Conservation (phyloP, 2,113 vertebrate genomes). For the Ciconia maguari region DNA sequence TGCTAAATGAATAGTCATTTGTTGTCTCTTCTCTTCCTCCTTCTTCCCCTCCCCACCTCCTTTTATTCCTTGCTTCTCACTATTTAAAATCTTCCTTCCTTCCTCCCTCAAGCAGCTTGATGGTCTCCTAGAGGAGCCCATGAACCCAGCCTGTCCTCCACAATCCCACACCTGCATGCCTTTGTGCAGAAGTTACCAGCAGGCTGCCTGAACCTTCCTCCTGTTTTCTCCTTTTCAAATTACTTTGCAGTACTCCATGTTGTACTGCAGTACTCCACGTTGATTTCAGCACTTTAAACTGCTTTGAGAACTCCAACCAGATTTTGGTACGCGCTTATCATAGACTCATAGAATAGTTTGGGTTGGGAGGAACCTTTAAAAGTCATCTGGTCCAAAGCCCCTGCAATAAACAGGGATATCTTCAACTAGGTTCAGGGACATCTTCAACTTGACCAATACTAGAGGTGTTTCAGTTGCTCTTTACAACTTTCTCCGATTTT, state of each 20-base stretch:
- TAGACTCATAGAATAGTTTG: not conserved
- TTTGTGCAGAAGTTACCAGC: not conserved
- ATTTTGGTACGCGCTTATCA: not conserved
- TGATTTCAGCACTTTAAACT: not conserved
- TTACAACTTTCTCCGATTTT: not conserved
- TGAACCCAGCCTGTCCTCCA: not conserved
- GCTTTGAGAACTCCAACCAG: not conserved
- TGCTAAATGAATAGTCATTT: not conserved
- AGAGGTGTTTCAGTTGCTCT: not conserved
- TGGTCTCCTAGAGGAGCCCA: not conserved
- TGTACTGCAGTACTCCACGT: no score
- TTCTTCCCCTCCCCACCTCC: not conserved
- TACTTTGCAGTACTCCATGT: no score
- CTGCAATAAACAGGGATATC: not conserved
- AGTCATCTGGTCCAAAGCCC: not conserved
- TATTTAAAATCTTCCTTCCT: not conserved
- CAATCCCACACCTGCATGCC: rapidly evolving
- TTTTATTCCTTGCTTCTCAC: not conserved
- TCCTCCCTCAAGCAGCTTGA: not conserved
- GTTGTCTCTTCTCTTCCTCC: not conserved
- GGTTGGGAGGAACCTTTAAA: not conserved
- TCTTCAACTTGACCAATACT: not conserved
- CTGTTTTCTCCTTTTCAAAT: not conserved
- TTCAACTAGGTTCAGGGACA: not conserved
- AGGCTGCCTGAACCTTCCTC: not conserved